Evolutionary conservation across 2,797 vertebrate genomes (phyloP).

Genomic region (Molossus alvarezi): DNA sequence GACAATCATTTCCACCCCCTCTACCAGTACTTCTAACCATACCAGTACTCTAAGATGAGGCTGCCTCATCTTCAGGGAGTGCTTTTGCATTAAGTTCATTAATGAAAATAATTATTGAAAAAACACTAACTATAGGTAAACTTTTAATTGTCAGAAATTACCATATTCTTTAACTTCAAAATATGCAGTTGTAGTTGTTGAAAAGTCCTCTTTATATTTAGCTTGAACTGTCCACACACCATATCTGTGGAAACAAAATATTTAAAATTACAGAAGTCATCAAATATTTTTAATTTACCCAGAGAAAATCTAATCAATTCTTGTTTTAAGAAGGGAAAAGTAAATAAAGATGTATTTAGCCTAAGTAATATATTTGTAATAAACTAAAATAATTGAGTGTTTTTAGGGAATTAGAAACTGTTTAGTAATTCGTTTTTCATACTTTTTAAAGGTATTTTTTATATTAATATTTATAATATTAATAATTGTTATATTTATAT

Average conservation of each 20-base stretch:
- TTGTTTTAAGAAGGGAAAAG: conserved; percentile 49
- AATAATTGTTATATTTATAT: neutral
- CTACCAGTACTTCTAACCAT: neutral
- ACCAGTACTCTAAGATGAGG: too few species aligned
- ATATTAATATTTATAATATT: neutral
- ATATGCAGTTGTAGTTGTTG: conserved; percentile 90
- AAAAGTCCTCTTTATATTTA: conserved; percentile 92
- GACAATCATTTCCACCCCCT: fast-evolving
- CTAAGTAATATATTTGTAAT: neutral
- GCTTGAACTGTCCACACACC: conserved; percentile 95
- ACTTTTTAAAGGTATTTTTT: conserved; percentile 61
- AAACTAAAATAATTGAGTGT: conserved; percentile 16
- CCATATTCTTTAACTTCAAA: conserved; percentile 98
- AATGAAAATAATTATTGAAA: conserved; percentile 27
- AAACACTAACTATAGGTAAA: conserved; percentile 19
- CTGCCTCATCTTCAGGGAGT: neutral
- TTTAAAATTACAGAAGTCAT: conserved; percentile 15
- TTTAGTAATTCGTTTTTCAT: conserved; percentile 46
- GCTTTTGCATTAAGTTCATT: neutral
- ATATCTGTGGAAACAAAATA: conserved; percentile 89
- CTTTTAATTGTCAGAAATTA: conserved; percentile 85
- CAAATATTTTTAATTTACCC: conserved; percentile 39
- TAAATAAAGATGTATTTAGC: neutral
- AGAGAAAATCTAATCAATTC: conserved; percentile 45
- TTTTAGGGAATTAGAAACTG: conserved; percentile 39